Conservation (phyloP, 2,113 vertebrate genomes). For the Xenopus laevis region DNA sequence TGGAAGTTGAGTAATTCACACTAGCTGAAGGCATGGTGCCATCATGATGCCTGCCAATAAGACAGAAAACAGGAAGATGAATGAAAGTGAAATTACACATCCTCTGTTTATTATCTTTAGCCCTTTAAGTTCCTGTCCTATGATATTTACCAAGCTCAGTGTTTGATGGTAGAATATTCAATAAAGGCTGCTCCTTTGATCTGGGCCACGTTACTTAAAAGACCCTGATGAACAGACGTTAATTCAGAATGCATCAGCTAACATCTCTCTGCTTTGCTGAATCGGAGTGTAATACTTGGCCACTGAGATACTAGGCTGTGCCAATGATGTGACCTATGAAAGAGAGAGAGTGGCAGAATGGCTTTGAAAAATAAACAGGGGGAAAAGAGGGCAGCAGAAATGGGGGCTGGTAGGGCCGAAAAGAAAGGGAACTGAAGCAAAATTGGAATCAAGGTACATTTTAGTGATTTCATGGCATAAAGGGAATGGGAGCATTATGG, state of each 20-base stretch:
- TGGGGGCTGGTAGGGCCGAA: no score
- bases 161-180: not conserved
- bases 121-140: slow-evolving; percentile 3
- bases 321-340: not conserved
- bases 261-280: not conserved
- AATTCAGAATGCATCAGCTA: not conserved
- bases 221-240: not conserved
- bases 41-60: slow-evolving; percentile 30
- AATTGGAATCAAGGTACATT: no score
- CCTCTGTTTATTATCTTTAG: slow-evolving; percentile 1
- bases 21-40: slow-evolving; percentile 37
- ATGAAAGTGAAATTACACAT: slow-evolving; percentile 22
- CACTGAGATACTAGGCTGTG: not conserved
- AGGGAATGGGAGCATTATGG: no score
- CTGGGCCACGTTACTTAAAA: not conserved
- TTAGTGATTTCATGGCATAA: no score
- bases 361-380: no score
- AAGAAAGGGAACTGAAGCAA: no score
- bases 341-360: no score
- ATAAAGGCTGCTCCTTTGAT: not conserved
- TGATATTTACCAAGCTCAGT: not conserved
- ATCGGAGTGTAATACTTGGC: not conserved
- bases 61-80: slow-evolving; percentile 19
- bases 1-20: slow-evolving; percentile 36
- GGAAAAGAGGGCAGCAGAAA: no score